Base-by-base conservation (phyloP, 2,797 vertebrate genomes). In the Pipistrellus pygmaeus region DNA sequence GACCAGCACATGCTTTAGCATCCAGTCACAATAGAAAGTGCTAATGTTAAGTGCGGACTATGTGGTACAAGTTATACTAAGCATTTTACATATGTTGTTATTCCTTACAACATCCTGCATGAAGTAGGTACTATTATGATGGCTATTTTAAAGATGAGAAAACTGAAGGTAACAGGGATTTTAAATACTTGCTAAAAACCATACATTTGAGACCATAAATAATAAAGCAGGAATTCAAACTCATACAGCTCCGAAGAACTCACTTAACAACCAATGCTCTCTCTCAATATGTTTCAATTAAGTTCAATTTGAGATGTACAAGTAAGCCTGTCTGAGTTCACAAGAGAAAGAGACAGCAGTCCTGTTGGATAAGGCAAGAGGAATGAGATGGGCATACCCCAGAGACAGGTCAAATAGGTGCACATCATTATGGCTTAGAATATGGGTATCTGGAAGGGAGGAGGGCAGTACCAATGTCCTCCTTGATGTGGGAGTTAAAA, bases 291-390 rank as follows among this genome's bases (percentile, higher is more conserved):
- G 9, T 72, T 93, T 82, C 11, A 35, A 38, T 76, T 90, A 25
- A 83, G 57, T 81, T 88, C 18, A 83, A 1, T 82, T 88, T 55
- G 82, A 85, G 25, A 32, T 90, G 8, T 90, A 92, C 8, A 95
- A 60, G 2, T 32, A 69, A 84, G 13, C 12, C n/a, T 73, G 32
- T 64, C 53, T 62, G 76, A 87, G 15, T 1, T 30, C 41, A 86
- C n/a, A 81, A 17, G 17, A 91, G 57, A 77, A 91, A 85, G 48
- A 81, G 48, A 62, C 6, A 10, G 21, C 53, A 14, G 3, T 32
- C 77, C 66, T 60, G 78, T 93, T 55, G 44, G 30, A 60, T 12
- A 46, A 81, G 4, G 30, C 55, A 60, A 76, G 17, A 48, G 13
- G 48, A 9, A 35, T 78, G 55, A 69, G 32, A 25, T 12, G 60